phyloP scores from a whole-genome alignment of 2,113 vertebrate species.

The Sciurus niger region DNA sequence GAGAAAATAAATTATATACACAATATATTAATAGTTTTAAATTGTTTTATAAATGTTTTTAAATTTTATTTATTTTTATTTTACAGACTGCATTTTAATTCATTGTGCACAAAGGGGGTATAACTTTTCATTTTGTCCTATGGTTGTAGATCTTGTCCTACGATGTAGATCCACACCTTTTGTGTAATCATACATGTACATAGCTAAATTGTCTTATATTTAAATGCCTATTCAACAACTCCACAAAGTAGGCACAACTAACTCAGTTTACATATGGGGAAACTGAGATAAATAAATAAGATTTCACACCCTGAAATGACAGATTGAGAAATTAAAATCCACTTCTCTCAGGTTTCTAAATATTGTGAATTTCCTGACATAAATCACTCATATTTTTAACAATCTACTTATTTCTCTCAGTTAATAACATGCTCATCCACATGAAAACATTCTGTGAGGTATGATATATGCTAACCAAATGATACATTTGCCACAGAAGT shows the following conservation, averaged over 20 bases:
- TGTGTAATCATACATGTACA: no score
- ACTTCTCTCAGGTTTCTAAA: background rate
- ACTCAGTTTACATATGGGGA: background rate
- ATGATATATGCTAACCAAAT: background rate
- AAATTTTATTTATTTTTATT: no score
- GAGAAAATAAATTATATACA: background rate
- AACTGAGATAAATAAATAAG: constrained; percentile 14
- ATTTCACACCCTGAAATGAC: background rate
- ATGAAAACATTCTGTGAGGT: background rate
- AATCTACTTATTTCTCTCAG: background rate
- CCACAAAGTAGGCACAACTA: background rate
- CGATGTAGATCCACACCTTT: no score
- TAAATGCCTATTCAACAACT: background rate
- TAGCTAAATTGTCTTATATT: background rate
- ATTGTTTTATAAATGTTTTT: background rate
- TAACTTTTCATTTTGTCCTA: no score
- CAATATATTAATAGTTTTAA: background rate
- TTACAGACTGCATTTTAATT: no score
- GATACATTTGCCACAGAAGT: background rate
- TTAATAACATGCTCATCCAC: background rate
- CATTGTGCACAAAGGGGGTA: no score
- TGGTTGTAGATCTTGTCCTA: no score
- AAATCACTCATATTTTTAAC: background rate
- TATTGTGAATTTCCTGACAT: background rate
- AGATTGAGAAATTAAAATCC: background rate